Evolutionary conservation across 1,140 invertebrate species (phyloP).

Genomic region (Drosophila aff.): DNA sequence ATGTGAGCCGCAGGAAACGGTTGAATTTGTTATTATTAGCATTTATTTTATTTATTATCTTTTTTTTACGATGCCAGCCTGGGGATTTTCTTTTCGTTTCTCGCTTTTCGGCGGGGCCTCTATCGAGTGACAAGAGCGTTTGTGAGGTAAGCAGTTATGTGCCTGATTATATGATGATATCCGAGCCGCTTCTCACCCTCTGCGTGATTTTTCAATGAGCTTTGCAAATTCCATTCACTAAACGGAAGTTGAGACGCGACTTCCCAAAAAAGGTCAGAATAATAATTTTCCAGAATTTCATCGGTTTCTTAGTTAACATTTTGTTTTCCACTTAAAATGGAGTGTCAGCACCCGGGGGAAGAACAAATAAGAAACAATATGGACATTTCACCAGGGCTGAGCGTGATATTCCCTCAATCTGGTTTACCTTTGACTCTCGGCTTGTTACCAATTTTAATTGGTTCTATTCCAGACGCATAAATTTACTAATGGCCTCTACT

Average conservation of each 20-base stretch:
- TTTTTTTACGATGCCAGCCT: constrained; percentile 24
- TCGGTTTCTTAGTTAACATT: constrained; percentile 7
- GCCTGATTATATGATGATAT: constrained; percentile 58
- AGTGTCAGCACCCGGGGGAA: neutral
- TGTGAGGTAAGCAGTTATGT: constrained; percentile 59
- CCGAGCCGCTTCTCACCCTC: constrained; percentile 37
- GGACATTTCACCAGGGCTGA: constrained; percentile 7
- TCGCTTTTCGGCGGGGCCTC: constrained; percentile 18
- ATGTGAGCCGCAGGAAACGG: constrained; percentile 48
- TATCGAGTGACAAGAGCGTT: constrained; percentile 52
- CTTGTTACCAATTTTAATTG: constrained; percentile 20
- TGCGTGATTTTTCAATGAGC: constrained; percentile 23
- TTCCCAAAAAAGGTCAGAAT: constrained; percentile 36
- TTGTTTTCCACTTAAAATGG: constrained; percentile 9
- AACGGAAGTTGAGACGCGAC: constrained; percentile 47
- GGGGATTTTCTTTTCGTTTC: constrained; percentile 35
- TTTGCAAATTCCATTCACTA: constrained; percentile 61
- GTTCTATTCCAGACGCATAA: constrained; percentile 22
- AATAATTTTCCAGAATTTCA: constrained; percentile 18
- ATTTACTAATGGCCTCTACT: constrained; percentile 1
- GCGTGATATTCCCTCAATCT: constrained; percentile 20
- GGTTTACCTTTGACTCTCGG: constrained; percentile 15
- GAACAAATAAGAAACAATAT: neutral
- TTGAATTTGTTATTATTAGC: constrained; percentile 65
- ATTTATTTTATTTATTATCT: constrained; percentile 41